Conservation (phyloP, 2,888 invertebrate species). For the Drosophila melanocephala region DNA sequence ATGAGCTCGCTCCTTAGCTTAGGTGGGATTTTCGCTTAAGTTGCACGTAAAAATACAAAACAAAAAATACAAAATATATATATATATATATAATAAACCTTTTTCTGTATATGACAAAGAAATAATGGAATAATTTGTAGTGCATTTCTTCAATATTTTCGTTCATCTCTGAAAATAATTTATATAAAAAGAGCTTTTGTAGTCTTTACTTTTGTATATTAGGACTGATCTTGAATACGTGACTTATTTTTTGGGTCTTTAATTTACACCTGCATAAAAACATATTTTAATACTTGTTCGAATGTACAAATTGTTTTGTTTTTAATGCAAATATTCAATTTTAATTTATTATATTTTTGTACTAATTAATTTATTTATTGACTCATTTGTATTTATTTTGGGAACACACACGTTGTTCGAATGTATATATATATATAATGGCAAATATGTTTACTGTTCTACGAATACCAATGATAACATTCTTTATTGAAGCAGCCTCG, state of each 20-base stretch:
- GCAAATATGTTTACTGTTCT: background rate
- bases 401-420: background rate
- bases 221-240: background rate
- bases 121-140: background rate
- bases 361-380: background rate
- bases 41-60: background rate
- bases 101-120: background rate
- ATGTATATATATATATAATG: background rate
- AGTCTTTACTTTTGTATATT: background rate
- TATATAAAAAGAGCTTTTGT: background rate
- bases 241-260: background rate
- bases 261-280: background rate
- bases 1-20: background rate
- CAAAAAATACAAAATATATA: background rate
- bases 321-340: background rate
- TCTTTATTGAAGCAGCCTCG: too few relatives aligned
- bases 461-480: background rate
- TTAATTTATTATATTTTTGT: background rate
- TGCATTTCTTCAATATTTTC: background rate
- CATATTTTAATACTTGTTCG: background rate
- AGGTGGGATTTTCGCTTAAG: slow-evolving; percentile 2
- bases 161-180: background rate
- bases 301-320: too few relatives aligned
- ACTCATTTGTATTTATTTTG: background rate
- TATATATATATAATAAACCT: background rate